Conservation (phyloP, 30 jellyfish, hydroid and myxozoan species). For the Hydractinia echinata region DNA sequence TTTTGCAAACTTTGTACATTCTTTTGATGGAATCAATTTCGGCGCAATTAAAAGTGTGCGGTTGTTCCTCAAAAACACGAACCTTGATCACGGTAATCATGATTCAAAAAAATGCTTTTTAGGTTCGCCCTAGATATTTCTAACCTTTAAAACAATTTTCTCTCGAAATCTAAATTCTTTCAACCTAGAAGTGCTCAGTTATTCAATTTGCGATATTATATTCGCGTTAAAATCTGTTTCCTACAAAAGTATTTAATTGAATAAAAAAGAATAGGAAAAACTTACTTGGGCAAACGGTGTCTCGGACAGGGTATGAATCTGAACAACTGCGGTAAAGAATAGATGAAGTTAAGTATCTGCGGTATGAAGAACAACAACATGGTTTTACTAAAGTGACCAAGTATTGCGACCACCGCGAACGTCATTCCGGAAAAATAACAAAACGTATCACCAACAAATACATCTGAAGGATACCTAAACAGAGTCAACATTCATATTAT, state of each 20-base stretch:
- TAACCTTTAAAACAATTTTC: too few relatives aligned
- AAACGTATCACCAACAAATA: constrained; percentile 98
- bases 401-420: constrained; percentile 96
- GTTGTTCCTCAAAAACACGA: too few relatives aligned
- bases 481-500: background rate
- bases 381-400: constrained; percentile 97
- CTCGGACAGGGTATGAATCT: constrained; percentile 97
- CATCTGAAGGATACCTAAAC: constrained; percentile 95
- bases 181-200: too few relatives aligned
- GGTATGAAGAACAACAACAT: constrained; percentile 93
- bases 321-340: constrained; percentile 96
- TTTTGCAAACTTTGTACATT: too few relatives aligned
- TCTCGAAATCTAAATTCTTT: too few relatives aligned
- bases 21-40: too few relatives aligned
- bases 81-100: too few relatives aligned
- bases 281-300: constrained; percentile 95
- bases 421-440: constrained; percentile 99
- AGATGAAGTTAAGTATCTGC: constrained; percentile 83
- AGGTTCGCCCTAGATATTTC: too few relatives aligned
- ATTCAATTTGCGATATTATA: too few relatives aligned
- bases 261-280: background rate
- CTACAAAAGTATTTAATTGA: background rate
- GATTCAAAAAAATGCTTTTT: too few relatives aligned
- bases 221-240: too few relatives aligned
- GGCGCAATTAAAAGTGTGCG: too few relatives aligned